A percentile compares a stretch with the other conserved stretches of the same genome.
These are phyloP conservation scores for Callipepla californica DNA, from an alignment of 2,113 vertebrate species.

Conservation along the genomic window DNA sequence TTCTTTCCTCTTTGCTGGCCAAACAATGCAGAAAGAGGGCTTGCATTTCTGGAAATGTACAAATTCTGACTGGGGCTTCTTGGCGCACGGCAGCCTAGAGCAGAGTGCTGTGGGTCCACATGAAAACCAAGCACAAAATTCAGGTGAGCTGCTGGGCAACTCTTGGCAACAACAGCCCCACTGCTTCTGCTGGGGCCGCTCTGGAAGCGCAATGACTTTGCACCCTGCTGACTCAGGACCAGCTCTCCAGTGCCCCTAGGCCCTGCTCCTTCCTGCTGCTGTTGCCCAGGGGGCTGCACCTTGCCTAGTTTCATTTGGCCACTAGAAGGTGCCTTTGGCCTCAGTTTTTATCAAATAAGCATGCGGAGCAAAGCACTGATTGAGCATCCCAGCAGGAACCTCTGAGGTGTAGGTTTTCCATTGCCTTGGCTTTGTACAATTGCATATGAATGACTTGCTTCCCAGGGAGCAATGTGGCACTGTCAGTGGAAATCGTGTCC, in stretches of 20 bases:
- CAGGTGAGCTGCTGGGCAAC: neutral
- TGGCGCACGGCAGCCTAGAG: neutral
- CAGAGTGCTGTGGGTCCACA: neutral
- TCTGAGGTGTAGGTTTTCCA: slow-evolving; percentile 21
- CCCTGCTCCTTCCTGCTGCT: neutral
- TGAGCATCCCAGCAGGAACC: neutral
- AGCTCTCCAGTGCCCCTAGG: neutral
- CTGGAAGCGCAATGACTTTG: neutral
- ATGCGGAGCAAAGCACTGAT: slow-evolving; percentile 19
- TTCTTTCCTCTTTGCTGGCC: neutral
- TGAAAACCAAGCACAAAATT: neutral
- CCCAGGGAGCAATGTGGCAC: fast-evolving
- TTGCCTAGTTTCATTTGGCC: fast-evolving
- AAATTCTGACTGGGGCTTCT: neutral
- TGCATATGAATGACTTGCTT: slow-evolving; percentile 43
- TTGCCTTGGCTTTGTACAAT: neutral
- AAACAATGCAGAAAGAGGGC: neutral
- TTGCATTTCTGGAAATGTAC: neutral
- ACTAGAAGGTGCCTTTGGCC: neutral
- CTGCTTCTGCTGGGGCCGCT: neutral
- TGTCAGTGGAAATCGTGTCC: neutral
- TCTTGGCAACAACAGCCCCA: neutral
- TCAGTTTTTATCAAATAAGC: neutral
- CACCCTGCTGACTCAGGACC: neutral
- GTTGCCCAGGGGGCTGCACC: fast-evolving